phyloP scores from a whole-genome alignment of 2,113 vertebrate genomes.

The Tachycineta bicolor region DNA sequence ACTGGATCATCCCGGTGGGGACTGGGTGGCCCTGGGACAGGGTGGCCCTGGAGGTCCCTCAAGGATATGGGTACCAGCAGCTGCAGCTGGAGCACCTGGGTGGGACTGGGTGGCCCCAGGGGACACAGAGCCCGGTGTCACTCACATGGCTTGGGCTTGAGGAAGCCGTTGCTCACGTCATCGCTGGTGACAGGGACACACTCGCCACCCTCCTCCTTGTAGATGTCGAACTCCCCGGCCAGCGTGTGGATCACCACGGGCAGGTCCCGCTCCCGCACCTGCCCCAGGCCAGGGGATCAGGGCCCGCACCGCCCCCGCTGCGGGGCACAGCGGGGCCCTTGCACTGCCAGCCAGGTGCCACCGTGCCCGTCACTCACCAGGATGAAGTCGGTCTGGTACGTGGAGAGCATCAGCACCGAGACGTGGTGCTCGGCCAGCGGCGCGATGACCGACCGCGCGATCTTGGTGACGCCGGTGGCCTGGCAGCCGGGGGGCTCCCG shows the following conservation, averaged over 20 bases:
- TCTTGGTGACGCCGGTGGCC: slow-evolving; percentile 94
- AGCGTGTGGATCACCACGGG: slow-evolving; percentile 89
- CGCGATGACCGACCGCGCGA: slow-evolving; percentile 92
- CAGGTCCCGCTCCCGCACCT: slow-evolving; percentile 94
- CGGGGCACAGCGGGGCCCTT: rapidly evolving
- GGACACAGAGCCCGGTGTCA: rapidly evolving
- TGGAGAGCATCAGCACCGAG: slow-evolving; percentile 96
- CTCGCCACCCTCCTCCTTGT: slow-evolving; percentile 88
- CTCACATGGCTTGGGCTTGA: slow-evolving; percentile 76
- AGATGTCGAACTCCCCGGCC: slow-evolving; percentile 91
- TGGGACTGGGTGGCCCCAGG: background rate
- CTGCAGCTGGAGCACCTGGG: background rate
- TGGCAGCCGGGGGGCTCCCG: slow-evolving; percentile 82
- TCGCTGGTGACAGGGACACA: slow-evolving; percentile 77
- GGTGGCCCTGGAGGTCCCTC: background rate
- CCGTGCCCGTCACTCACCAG: slow-evolving; percentile 68
- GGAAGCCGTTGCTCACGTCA: slow-evolving; percentile 81
- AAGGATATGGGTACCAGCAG: rapidly evolving
- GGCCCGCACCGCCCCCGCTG: rapidly evolving
- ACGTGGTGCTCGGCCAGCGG: slow-evolving; percentile 94
- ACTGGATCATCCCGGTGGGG: background rate
- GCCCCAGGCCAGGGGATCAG: background rate
- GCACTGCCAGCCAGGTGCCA: background rate
- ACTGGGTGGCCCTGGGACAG: no score
- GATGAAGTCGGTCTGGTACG: slow-evolving; percentile 93